These are phyloP conservation scores for Cirrhinus molitorella DNA, from an alignment of 2,797 vertebrate genomes.

Conservation along the genomic window DNA sequence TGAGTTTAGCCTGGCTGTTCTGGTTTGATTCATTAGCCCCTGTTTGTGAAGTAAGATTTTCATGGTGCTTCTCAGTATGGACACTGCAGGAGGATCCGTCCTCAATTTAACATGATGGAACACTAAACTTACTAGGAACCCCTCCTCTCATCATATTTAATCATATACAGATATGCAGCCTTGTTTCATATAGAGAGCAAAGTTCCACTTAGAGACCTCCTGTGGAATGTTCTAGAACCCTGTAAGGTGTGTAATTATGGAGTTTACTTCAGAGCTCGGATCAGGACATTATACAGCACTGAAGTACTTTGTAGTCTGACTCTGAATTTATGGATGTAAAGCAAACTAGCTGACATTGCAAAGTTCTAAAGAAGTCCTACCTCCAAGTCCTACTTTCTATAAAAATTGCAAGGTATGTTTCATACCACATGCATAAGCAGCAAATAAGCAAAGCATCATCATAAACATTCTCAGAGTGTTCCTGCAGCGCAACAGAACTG, in stretches of 20 bases:
- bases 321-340: background rate
- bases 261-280: background rate
- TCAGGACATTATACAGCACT: background rate
- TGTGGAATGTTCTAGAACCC: conserved; percentile 41
- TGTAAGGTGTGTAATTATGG: conserved; percentile 35
- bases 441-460: background rate
- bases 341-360: background rate
- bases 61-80: conserved; percentile 24
- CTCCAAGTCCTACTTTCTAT: background rate
- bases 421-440: background rate
- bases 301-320: background rate
- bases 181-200: conserved; percentile 27
- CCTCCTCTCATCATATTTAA: background rate
- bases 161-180: conserved; percentile 1
- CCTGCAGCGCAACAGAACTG: background rate
- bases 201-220: conserved; percentile 29
- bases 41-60: conserved; percentile 4
- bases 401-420: background rate
- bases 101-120: conserved; percentile 46
- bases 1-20: background rate
- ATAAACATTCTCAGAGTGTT: background rate
- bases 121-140: conserved; percentile 14
- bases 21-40: conserved; percentile 29
- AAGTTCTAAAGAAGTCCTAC: background rate
- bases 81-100: conserved; percentile 34